A percentile compares a stretch with the other conserved stretches of the same genome.
Conservation (phyloP, 1,140 invertebrate genomes). For the Cardiocondyla obscurior region DNA sequence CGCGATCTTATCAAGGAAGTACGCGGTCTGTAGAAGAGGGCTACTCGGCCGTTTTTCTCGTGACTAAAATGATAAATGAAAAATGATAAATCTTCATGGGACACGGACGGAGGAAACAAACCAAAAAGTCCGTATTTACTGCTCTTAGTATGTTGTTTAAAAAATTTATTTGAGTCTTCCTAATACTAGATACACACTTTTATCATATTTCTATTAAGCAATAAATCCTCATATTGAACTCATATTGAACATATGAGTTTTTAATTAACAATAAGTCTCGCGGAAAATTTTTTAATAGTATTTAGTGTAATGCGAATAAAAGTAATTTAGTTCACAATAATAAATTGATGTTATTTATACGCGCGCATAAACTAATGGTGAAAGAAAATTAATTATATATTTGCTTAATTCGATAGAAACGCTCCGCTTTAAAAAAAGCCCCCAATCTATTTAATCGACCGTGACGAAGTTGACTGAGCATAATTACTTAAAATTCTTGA, state of each 20-base stretch:
- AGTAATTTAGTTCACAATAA: background rate
- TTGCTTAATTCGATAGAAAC: background rate
- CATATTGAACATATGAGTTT: background rate
- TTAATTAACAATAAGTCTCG: background rate
- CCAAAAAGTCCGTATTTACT: background rate
- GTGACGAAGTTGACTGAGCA: background rate
- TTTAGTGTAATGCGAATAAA: background rate
- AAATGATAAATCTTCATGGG: conserved; percentile 20
- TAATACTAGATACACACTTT: background rate
- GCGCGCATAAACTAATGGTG: background rate
- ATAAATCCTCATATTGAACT: too few relatives aligned
- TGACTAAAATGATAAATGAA: too few relatives aligned
- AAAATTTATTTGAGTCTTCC: background rate
- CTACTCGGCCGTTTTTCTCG: conserved; percentile 39
- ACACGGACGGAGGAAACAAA: background rate
- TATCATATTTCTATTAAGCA: background rate
- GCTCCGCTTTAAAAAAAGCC: background rate
- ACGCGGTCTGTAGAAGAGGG: conserved; percentile 68
- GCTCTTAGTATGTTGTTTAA: background rate
- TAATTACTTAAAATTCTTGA: background rate
- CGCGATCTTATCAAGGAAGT: conserved; percentile 71
- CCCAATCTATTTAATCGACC: background rate
- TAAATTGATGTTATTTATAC: conserved; percentile 6
- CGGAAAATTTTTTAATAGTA: background rate
- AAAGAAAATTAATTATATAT: conserved; percentile 5